phyloP scores from a whole-genome alignment of 64 coral and sea anemone genomes.

The Montipora foliosa region DNA sequence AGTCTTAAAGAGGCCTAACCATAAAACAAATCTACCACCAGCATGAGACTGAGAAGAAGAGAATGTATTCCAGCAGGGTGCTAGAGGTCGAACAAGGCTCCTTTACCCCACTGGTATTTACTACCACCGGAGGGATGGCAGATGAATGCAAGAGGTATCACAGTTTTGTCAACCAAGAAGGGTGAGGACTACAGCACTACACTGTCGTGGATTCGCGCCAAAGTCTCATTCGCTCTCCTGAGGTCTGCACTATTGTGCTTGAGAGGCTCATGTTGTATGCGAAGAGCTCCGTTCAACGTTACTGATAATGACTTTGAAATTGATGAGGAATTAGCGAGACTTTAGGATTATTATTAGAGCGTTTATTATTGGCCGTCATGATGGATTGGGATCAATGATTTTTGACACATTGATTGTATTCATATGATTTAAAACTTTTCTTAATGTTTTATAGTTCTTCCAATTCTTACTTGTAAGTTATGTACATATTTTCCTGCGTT shows the following conservation, averaged over 20 bases:
- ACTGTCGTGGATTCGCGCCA: constrained; percentile 34
- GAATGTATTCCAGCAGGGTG: not conserved
- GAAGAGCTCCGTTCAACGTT: no score
- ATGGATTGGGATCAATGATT: no score
- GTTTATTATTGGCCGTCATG: not conserved
- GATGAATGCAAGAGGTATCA: constrained; percentile 16
- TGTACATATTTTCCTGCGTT: no score
- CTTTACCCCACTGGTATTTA: constrained; percentile 25
- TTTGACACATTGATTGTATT: no score
- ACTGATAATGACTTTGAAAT: not conserved
- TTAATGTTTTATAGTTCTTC: no score
- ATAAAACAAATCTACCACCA: constrained; percentile 18
- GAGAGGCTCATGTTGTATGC: no score
- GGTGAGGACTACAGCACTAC: constrained; percentile 15
- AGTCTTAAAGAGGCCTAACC: constrained; percentile 7
- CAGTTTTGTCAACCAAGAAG: constrained; percentile 18
- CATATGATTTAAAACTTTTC: no score
- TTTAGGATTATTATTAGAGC: constrained; percentile 7
- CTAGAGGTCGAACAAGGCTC: not conserved
- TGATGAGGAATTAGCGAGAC: not conserved
- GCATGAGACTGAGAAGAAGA: constrained; percentile 10
- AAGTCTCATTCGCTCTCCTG: constrained; percentile 36
- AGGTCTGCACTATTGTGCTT: constrained; percentile 24
- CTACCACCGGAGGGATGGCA: constrained; percentile 5
- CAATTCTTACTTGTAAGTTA: no score